phyloP scores from a whole-genome alignment of 2,888 invertebrate species.

The Lasioglossum morio region DNA sequence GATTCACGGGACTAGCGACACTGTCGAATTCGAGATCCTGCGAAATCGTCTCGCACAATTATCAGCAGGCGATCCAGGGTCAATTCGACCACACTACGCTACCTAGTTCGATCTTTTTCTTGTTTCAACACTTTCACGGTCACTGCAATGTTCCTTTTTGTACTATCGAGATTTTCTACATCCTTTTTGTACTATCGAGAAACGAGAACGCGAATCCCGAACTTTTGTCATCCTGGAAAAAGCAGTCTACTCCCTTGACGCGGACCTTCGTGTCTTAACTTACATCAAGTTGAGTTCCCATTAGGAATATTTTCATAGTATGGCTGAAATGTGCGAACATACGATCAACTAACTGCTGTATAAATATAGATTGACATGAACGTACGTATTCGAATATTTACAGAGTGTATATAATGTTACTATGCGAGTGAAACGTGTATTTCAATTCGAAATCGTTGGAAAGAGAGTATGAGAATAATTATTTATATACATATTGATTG shows the following conservation, averaged over 20 bases:
- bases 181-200: too few relatives aligned
- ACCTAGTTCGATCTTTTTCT: too few relatives aligned
- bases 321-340: constrained; percentile 26
- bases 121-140: too few relatives aligned
- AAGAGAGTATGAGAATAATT: background rate
- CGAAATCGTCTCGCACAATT: background rate
- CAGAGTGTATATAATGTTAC: constrained; percentile 25
- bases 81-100: too few relatives aligned
- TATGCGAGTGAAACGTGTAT: background rate
- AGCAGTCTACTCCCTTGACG: too few relatives aligned
- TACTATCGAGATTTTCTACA: too few relatives aligned
- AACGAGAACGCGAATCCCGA: too few relatives aligned
- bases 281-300: background rate
- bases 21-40: background rate
- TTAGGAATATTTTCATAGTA: background rate
- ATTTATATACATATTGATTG: constrained; percentile 37
- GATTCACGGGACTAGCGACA: background rate
- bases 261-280: too few relatives aligned
- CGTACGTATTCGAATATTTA: constrained; percentile 31
- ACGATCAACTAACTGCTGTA: constrained; percentile 20
- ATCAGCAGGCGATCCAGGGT: too few relatives aligned
- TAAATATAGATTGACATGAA: background rate
- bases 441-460: constrained; percentile 13
- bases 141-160: too few relatives aligned
- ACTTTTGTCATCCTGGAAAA: too few relatives aligned